These are phyloP conservation scores for Callinectes sapidus DNA, from an alignment of 2,888 invertebrate genomes.

Conservation along the genomic window DNA sequence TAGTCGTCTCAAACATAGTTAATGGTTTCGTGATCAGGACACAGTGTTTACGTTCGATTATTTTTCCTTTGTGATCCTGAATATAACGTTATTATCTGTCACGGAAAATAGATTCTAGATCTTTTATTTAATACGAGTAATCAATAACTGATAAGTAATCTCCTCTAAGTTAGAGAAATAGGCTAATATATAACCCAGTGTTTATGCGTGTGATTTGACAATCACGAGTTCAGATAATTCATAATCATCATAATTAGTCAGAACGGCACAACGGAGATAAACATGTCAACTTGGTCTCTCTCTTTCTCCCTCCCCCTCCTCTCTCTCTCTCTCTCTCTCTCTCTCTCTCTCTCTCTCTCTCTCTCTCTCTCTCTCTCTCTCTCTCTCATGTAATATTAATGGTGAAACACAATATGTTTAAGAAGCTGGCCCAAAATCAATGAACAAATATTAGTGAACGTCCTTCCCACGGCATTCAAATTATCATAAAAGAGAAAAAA, in stretches of 20 bases:
- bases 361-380: conserved; percentile 22
- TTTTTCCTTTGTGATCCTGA: background rate
- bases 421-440: background rate
- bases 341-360: conserved; percentile 42
- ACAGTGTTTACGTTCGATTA: background rate
- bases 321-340: conserved; percentile 31
- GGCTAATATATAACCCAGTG: background rate
- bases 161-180: background rate
- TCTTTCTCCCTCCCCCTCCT: conserved; percentile 37
- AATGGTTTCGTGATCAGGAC: background rate
- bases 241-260: background rate
- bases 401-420: conserved; percentile 13
- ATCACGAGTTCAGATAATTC: conserved; percentile 11
- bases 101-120: conserved; percentile 32
- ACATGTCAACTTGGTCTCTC: background rate
- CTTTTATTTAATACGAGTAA: background rate
- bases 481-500: background rate
- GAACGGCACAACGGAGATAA: background rate
- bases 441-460: background rate
- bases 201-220: conserved; percentile 9
- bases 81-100: background rate
- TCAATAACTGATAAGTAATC: conserved; percentile 19
- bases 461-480: background rate
- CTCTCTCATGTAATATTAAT: background rate
- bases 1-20: background rate